Evolutionary conservation across 2,888 invertebrate species (phyloP), one percentile per base, ranked within the genome.

Genomic region (Sycophila texana): DNA sequence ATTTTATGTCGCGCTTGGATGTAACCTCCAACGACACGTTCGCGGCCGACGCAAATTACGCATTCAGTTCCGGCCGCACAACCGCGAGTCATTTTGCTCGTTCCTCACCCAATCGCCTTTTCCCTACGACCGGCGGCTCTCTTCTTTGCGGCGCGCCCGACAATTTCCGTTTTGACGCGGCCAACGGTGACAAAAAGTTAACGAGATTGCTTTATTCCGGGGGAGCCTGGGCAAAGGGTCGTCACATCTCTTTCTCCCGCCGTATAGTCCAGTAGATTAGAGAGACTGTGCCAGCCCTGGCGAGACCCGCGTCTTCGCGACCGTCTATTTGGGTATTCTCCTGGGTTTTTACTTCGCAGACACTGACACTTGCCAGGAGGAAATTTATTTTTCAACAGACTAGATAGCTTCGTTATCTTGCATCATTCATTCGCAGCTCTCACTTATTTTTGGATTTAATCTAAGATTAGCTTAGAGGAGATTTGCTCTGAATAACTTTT

Each of bases 191-290:
- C 65, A 81, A 81, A 81, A 81, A 76, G 70, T 81, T 77, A 79
- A 81, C 79, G 81, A 81, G 76, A 81, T 79, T 76, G 81, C 78
- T 81, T 81, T 79, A 81, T 81, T 79, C 75, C 75, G 61, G 57
- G 47, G 65, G 55, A 61, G 57, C 57, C 22, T 26, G 47, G 20
- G 49, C 14, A 16, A 30, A 18, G 77, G 14, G 72, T 66, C 47
- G 65, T 76, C 66, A 60, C 66, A 66, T 75, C 67, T 55, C 39
- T 63, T 53, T 13, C 63, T 30, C 39, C 30, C 66, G 74, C 5
- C 60, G 60, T 39, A 26, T 26, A 10, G 39, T 10, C 10, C 39
- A 67, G 68, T 70, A 74, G 70, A 74, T 79, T 74, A 65, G 65
- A 74, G 61, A 18, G 22, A n/a, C 26, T 14, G 61, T 20, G 57